Evolutionary conservation across 1,140 invertebrate genomes (phyloP).

Genomic region (Ephestia elutella): DNA sequence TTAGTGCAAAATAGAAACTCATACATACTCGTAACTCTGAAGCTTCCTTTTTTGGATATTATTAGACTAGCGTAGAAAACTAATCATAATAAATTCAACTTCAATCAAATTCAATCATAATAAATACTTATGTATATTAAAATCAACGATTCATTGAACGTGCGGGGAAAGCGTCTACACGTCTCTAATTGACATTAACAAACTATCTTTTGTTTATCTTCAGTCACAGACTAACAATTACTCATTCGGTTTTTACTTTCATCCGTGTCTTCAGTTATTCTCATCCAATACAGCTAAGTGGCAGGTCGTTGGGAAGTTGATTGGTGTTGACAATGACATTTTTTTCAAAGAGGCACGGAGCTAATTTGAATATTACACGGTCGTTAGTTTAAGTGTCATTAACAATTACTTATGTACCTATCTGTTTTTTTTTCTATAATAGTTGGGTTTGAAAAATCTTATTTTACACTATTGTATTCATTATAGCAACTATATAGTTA

Average conservation of each 20-base stretch:
- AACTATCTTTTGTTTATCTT: conserved; percentile 51
- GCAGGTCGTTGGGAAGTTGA: not conserved
- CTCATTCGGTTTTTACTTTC: conserved; percentile 5
- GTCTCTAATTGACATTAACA: conserved; percentile 56
- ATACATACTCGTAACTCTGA: too few relatives aligned
- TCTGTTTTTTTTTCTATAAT: not conserved
- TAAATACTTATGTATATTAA: not conserved
- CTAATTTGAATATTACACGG: not conserved
- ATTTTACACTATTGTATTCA: too few relatives aligned
- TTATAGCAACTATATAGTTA: too few relatives aligned
- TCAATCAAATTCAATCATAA: too few relatives aligned
- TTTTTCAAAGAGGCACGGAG: not conserved
- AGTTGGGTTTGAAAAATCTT: too few relatives aligned
- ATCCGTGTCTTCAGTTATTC: too few relatives aligned
- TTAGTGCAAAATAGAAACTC: too few relatives aligned
- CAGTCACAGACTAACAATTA: conserved; percentile 1
- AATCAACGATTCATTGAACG: not conserved
- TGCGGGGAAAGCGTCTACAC: conserved; percentile 18
- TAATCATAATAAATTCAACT: too few relatives aligned
- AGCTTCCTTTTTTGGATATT: too few relatives aligned
- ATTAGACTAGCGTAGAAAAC: too few relatives aligned
- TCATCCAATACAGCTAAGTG: not conserved
- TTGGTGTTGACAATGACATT: not conserved
- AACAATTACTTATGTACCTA: not conserved
- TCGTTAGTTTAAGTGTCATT: not conserved